Conservation (phyloP, 2,888 invertebrate genomes). For the Augochlorella aurata region DNA sequence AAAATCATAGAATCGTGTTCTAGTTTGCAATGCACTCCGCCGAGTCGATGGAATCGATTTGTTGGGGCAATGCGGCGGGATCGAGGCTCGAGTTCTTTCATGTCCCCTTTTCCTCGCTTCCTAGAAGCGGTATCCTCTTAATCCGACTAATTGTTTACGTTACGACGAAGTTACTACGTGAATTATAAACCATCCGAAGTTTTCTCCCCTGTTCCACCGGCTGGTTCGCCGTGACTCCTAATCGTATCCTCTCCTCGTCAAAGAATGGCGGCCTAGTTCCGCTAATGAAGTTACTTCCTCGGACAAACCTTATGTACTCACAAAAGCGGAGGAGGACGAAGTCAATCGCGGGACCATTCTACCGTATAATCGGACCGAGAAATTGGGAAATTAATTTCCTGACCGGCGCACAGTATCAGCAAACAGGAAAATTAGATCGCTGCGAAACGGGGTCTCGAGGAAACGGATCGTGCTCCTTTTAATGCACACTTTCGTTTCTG, state of each 20-base stretch:
- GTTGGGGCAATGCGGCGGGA: slow-evolving; percentile 9
- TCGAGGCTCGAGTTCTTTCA: slow-evolving; percentile 11
- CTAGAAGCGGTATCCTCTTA: slow-evolving; percentile 66
- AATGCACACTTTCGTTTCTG: neutral
- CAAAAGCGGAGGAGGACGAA: slow-evolving; percentile 32
- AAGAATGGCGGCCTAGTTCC: slow-evolving; percentile 75
- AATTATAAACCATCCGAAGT: slow-evolving; percentile 73
- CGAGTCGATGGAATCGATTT: slow-evolving; percentile 38
- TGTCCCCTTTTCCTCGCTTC: slow-evolving; percentile 30
- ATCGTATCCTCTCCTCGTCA: slow-evolving; percentile 71
- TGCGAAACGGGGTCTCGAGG: neutral
- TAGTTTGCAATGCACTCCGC: neutral
- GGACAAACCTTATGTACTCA: slow-evolving; percentile 50
- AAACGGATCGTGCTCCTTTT: neutral
- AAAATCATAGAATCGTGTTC: neutral
- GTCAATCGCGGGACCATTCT: slow-evolving; percentile 33
- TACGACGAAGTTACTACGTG: slow-evolving; percentile 76
- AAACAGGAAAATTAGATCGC: slow-evolving; percentile 17
- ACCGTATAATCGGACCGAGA: slow-evolving; percentile 37
- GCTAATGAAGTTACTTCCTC: slow-evolving; percentile 73
- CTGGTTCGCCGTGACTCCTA: slow-evolving; percentile 59
- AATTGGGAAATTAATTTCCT: slow-evolving; percentile 42
- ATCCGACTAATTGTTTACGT: slow-evolving; percentile 80
- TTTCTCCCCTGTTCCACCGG: slow-evolving; percentile 28
- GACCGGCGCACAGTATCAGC: neutral